Base-by-base conservation (phyloP, 2,113 vertebrate species). In the Natator depressus region DNA sequence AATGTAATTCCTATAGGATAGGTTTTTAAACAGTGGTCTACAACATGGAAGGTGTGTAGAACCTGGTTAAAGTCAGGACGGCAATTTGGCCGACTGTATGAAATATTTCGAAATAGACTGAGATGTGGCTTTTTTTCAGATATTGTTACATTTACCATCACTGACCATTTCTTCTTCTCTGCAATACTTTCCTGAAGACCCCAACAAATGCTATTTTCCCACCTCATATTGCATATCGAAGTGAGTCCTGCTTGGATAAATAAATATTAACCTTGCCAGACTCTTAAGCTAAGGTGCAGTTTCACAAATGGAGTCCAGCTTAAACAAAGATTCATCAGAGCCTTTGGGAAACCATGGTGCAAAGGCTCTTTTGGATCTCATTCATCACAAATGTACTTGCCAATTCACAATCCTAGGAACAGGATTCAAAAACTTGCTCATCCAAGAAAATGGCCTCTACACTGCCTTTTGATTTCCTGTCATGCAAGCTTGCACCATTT, bases 331-430 rank as follows among this genome's bases (percentile, higher is more conserved):
- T 1, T 81, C 1, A 85, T 22, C 4, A 82, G 51, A 92, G 9
- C 5, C 4, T 0, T 25, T 31, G 10, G 22, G 54, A 35, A 24
- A 65, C 53, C 2, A 50, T 3, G 12, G 55, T 80, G 50, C 10
- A 31, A 19, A 90, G 84, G 87, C 22, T 83, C 3, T 78, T 78
- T 42, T 20, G 22, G 42, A 78, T 47, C 12, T 27, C 24, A 6
- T 78, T 78, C 42, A 76, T 46, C 75, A 27, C 75, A 76, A 46
- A 38, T 25, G 42, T 19, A 12, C 38, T 27, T 47, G 75, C 22
- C 42, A 46, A 27, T 29, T 46, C 75, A 47, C 25, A 78, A 27
- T 78, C 11, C 38, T 27, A 47, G 42, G 42, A 72, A 72, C 49
- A 25, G 31, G 27, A 42, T 57, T 72, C 42, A n/a, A 69, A 92